These are phyloP conservation scores for Platichthys stellatus DNA, from an alignment of 2,113 vertebrate genomes.

Conservation along the genomic window DNA sequence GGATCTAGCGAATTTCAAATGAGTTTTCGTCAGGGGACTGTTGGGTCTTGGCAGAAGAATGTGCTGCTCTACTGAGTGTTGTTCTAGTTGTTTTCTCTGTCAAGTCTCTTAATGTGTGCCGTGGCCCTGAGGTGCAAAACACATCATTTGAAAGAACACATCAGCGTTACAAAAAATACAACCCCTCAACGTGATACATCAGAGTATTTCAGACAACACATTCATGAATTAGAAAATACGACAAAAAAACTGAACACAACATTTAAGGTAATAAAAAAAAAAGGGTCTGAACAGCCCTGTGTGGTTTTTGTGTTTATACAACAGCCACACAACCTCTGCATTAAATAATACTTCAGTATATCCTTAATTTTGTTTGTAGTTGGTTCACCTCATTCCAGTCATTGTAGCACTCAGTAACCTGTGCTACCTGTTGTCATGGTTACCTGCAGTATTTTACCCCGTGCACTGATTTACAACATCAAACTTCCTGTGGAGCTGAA, in stretches of 20 bases:
- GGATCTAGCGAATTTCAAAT: too few species aligned
- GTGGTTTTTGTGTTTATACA: too few species aligned
- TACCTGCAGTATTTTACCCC: background rate
- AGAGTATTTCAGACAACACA: background rate
- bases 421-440: slow-evolving; percentile 2
- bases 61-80: too few species aligned
- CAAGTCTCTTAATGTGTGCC: background rate
- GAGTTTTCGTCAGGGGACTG: too few species aligned
- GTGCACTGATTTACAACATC: slow-evolving; percentile 9
- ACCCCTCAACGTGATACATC: too few species aligned
- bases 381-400: background rate
- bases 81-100: background rate
- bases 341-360: too few species aligned
- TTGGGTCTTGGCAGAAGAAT: background rate
- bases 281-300: too few species aligned
- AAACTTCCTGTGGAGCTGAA: background rate
- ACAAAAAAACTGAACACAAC: too few species aligned
- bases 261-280: background rate
- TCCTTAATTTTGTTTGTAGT: background rate
- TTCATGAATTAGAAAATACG: background rate
- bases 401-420: too few species aligned
- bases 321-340: background rate
- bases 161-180: background rate
- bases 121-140: background rate
- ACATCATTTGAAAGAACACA: background rate